Conservation (phyloP, 2,888 invertebrate genomes). For the Cryptocephalus primarius region DNA sequence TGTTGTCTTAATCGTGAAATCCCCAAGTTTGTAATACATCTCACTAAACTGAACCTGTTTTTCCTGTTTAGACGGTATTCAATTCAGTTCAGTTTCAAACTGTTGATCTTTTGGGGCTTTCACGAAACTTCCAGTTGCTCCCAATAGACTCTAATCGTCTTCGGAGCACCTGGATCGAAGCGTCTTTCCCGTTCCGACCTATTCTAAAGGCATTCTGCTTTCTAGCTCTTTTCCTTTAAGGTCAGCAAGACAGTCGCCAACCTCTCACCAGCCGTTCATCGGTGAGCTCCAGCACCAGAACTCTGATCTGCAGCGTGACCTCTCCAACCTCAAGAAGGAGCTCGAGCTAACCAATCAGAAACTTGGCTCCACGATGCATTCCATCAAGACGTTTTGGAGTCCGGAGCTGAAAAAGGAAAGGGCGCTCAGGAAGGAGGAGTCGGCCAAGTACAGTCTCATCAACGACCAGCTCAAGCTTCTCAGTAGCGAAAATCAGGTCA, state of each 20-base stretch:
- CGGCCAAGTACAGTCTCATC: constrained; percentile 91
- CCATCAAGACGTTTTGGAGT: constrained; percentile 99
- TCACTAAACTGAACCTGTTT: no score
- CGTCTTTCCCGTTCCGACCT: no score
- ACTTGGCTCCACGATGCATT: constrained; percentile 97
- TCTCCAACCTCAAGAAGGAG: constrained; percentile 84
- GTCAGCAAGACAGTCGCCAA: constrained; percentile 61
- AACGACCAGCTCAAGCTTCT: constrained; percentile 93
- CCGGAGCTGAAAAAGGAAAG: constrained; percentile 98
- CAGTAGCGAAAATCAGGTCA: constrained; percentile 93
- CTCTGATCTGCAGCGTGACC: constrained; percentile 89
- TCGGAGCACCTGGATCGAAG: no score
- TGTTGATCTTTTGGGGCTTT: no score
- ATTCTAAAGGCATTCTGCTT: no score
- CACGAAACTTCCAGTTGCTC: no score
- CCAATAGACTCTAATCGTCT: no score
- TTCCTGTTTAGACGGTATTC: no score
- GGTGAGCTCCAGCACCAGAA: constrained; percentile 90
- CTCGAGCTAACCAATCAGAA: constrained; percentile 94
- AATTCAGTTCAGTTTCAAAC: no score
- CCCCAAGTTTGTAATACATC: no score
- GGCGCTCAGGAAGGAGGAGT: constrained; percentile 92
- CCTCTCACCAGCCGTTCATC: constrained; percentile 48
- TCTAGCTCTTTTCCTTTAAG: constrained; percentile 21
- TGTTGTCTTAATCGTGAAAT: no score